Base-by-base conservation (phyloP, 2,888 invertebrate species). In the Caenorhabditis uteleia region DNA sequence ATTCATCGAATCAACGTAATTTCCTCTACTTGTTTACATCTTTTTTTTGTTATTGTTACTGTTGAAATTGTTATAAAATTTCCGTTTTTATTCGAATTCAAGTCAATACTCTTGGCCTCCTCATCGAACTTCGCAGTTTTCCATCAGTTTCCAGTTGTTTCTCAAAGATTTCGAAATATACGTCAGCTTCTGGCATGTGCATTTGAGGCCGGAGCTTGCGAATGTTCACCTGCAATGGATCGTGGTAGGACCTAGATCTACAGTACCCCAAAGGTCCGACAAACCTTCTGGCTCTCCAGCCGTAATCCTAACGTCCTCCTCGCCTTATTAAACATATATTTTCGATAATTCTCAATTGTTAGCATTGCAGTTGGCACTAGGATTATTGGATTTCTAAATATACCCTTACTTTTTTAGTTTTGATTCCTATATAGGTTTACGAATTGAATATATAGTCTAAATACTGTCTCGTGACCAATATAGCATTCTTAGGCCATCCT, bases 101-200 rank as follows among this genome's bases (percentile, higher is more conserved):
- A 40, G n/a, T n/a, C n/a, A n/a, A n/a, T n/a, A n/a, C n/a, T n/a
- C n/a, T n/a, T n/a, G n/a, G n/a, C n/a, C n/a, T n/a, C 29, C 42
- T 49, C 36, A 59, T 2, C 3, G 59, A 53, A n/a, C 23, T 29
- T n/a, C 53, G 34, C 29, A 46, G 10, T 25, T 53, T 53, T 23
- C 36, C 39, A 20, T 58, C 51, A 4, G 27, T 44, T 34, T 58
- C 49, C 31, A 65, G 26, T 33, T 59, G 58, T 31, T 45, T 48
- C 26, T 65, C 50, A 42, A 65, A 65, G 25, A 59, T 65, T 18
- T 45, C 58, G 39, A 65, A 65, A 20, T 65, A 65, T 1, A 58
- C 47, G 23, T 65, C 64, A n/a, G 54, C 45, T 26, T 65, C 58
- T 44, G 31, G 7, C 21, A 40, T 3, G 47, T 46, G 50, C 55